Evolutionary conservation across 2,888 invertebrate species (phyloP).

Genomic region (Andricus quercusramuli): DNA sequence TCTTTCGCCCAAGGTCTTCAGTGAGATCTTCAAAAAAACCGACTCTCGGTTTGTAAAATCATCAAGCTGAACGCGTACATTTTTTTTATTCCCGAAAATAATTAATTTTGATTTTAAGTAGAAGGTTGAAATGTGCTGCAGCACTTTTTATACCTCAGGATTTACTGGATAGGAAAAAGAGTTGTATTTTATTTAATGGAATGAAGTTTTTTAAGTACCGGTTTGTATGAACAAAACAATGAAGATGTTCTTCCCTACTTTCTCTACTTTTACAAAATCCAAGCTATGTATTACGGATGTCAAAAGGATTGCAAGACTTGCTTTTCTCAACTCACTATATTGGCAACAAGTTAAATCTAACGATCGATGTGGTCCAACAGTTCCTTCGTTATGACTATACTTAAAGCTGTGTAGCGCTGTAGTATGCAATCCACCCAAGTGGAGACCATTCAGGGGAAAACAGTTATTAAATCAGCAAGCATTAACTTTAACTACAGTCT

Average conservation of each 20-base stretch:
- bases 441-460: slow-evolving; percentile 14
- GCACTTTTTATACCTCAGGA: too few relatives aligned
- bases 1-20: too few relatives aligned
- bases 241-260: not conserved
- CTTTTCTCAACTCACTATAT: not conserved
- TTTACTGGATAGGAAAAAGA: too few relatives aligned
- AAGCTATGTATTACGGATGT: slow-evolving; percentile 8
- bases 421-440: not conserved
- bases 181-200: not conserved
- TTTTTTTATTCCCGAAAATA: too few relatives aligned
- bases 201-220: not conserved
- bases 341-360: slow-evolving; percentile 31
- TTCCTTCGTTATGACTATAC: slow-evolving; percentile 28
- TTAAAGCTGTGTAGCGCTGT: not conserved
- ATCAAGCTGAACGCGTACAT: too few relatives aligned
- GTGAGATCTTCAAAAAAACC: too few relatives aligned
- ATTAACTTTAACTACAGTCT: slow-evolving; percentile 21
- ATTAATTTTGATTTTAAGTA: too few relatives aligned
- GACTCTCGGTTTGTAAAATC: too few relatives aligned
- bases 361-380: slow-evolving; percentile 17
- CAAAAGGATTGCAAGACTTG: not conserved
- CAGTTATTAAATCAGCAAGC: slow-evolving; percentile 28
- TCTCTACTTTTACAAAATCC: not conserved
- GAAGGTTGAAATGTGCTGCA: too few relatives aligned
- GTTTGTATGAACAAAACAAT: not conserved